Conservation (phyloP, 2,113 vertebrate genomes). For the Leuciscus idus region DNA sequence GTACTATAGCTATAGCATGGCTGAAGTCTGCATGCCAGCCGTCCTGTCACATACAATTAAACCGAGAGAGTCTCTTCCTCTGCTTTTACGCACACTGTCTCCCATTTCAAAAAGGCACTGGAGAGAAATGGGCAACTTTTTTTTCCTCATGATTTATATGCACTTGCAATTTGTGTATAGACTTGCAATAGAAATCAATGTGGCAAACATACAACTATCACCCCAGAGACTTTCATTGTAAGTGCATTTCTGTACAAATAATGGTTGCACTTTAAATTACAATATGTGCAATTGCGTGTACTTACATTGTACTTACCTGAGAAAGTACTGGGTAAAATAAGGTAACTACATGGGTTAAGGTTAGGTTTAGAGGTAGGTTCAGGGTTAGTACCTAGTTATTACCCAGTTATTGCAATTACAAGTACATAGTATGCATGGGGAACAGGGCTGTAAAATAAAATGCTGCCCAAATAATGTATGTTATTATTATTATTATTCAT, state of each 20-base stretch:
- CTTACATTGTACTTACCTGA: too few relatives aligned
- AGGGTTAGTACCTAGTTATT: too few relatives aligned
- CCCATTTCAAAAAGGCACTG: not conserved
- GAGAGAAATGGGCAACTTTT: not conserved
- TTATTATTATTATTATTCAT: not conserved
- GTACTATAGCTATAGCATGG: not conserved
- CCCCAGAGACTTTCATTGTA: not conserved
- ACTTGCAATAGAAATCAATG: not conserved
- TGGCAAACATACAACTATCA: too few relatives aligned
- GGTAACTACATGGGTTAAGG: too few relatives aligned
- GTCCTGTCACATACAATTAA: constrained; percentile 51
- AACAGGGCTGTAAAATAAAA: too few relatives aligned
- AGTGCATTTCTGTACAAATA: not conserved
- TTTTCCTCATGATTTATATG: not conserved
- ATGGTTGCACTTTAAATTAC: too few relatives aligned
- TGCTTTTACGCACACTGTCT: not conserved
- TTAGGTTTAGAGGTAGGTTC: too few relatives aligned
- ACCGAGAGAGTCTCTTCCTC: not conserved
- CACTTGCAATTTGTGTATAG: not conserved
- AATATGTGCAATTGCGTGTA: too few relatives aligned
- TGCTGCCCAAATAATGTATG: not conserved
- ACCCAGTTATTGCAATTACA: too few relatives aligned
- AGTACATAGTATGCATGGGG: too few relatives aligned
- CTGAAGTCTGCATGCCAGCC: constrained; percentile 18
- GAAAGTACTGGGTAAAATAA: too few relatives aligned